Base-by-base conservation (phyloP, 2,113 vertebrate genomes). In the Halichoeres trimaculatus region DNA sequence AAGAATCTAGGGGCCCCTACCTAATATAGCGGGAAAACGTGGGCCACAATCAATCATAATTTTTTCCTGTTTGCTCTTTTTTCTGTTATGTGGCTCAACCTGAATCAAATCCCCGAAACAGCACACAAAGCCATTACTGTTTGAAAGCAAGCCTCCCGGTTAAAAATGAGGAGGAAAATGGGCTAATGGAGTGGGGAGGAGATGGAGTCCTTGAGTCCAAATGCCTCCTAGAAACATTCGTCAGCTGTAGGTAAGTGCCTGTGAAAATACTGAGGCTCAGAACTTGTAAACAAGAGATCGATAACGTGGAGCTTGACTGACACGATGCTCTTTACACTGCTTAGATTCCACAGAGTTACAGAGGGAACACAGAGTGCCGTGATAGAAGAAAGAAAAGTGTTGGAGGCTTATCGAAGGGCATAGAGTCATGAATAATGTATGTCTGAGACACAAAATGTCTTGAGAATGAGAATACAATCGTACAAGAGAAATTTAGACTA, bases 401-500 rank as follows among this genome's bases (percentile, higher is more conserved):
- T 24, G 2, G 55, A 41, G 61, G 76, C 74, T 80, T 58, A 66
- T 16, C 50, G 34, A 55, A 9, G 64, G 35, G 45, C 20, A 45
- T 60, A 62, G 40, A 20, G 13, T 35, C 0, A 70, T 80, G 55
- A 70, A 80, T 76, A 67, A 83, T 73, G 55, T 20, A 85, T 70
- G 41, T 54, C 6, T 3, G 34, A 52, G 30, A n/a, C n/a, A n/a
- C n/a, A 13, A 30, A 20, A 45, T 77, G 55, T 62, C 51, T 60
- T 23, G 23, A 61, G 54, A 78, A 74, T 61, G 12, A 30, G 17
- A 73, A 65, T 12, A 64, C 34, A 63, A 26, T 12, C 0, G 0
- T 20, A 34, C 5, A 22, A 43, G 43, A 52, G 8, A 45, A 45
- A 45, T 45, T 19, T 17, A 45, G 5, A 20, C 40, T 34, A 11